These are phyloP conservation scores for Bradypus variegatus DNA, from an alignment of 2,797 vertebrate genomes.

Conservation along the genomic window DNA sequence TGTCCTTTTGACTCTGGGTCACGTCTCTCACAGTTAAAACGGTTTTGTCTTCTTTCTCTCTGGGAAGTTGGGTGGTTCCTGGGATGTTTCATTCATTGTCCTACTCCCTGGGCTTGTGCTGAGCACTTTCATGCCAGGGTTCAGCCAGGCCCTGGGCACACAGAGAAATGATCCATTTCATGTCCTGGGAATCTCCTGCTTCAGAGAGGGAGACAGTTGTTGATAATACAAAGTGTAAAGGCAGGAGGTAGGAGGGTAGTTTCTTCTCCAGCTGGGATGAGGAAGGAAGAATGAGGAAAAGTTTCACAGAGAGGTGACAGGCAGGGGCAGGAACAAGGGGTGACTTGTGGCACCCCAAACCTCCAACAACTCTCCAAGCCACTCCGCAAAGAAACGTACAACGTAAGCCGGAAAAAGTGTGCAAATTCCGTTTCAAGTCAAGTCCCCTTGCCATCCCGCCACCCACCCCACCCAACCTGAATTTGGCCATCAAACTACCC, in stretches of 20 bases:
- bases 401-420: background rate
- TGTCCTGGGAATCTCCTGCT: background rate
- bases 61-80: background rate
- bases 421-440: background rate
- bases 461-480: too few relatives aligned
- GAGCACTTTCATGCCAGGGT: background rate
- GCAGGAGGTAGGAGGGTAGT: background rate
- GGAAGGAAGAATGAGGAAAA: background rate
- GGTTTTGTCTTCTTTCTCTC: background rate
- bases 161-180: background rate
- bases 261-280: background rate
- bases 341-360: background rate
- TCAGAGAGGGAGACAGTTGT: background rate
- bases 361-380: background rate
- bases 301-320: background rate
- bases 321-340: background rate
- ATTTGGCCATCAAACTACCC: background rate
- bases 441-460: background rate
- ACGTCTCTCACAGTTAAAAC: background rate
- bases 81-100: background rate
- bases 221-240: background rate
- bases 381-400: background rate
- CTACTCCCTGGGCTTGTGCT: background rate
- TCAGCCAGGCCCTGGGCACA: background rate
- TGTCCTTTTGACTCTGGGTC: background rate